Percentiles rank a stretch among this genome's conserved stretches.
These are phyloP conservation scores for Mormyrus hasselquistii DNA, from an alignment of 2,797 vertebrate genomes.

Conservation along the genomic window DNA sequence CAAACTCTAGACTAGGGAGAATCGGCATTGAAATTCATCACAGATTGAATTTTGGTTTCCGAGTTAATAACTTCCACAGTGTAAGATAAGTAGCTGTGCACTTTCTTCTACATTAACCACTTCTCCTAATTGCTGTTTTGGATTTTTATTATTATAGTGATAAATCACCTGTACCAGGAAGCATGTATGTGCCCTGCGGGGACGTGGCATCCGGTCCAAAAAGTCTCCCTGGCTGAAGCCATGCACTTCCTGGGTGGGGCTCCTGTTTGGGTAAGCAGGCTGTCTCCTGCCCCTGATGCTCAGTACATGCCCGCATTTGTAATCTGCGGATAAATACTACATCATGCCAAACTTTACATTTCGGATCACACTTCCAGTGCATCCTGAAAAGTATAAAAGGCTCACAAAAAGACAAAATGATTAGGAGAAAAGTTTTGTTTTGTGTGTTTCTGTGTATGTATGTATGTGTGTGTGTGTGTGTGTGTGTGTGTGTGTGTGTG, in stretches of 20 bases:
- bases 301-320: not conserved
- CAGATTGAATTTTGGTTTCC: not conserved
- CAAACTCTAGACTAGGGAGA: not conserved
- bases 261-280: not conserved
- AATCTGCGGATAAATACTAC: not conserved
- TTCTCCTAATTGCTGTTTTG: not conserved
- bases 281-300: not conserved
- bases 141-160: not conserved
- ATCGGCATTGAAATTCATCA: not conserved
- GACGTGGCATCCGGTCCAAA: not conserved
- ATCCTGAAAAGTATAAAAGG: not conserved
- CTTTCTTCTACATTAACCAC: not conserved
- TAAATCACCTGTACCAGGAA: not conserved
- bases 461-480: not conserved
- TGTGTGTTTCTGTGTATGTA: not conserved
- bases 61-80: not conserved
- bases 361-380: not conserved
- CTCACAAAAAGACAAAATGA: not conserved
- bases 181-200: not conserved
- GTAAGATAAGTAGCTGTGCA: not conserved
- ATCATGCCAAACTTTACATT: not conserved
- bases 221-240: not conserved
- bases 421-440: not conserved
- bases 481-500: not conserved
- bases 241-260: not conserved